phyloP scores from a whole-genome alignment of 1,140 invertebrate species.

The Mya arenaria region DNA sequence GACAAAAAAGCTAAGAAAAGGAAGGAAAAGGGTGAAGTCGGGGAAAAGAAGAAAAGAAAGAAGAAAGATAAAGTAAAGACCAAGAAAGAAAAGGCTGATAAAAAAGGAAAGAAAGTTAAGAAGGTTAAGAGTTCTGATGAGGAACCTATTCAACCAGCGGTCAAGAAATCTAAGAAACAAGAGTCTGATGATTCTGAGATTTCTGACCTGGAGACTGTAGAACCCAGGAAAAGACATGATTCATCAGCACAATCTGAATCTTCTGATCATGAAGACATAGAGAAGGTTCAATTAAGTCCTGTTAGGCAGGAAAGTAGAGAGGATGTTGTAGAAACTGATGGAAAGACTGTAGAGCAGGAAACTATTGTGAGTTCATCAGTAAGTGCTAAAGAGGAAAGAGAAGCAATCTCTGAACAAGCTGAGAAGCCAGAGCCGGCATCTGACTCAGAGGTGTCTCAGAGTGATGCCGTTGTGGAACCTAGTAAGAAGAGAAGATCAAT shows the following conservation, averaged over 20 bases:
- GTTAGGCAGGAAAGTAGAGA: not conserved
- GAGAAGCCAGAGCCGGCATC: not conserved
- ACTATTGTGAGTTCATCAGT: not conserved
- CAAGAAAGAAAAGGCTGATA: conserved; percentile 46
- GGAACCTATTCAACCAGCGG: conserved; percentile 1
- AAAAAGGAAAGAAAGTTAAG: conserved; percentile 25
- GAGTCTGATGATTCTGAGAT: conserved; percentile 34
- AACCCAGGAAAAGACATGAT: not conserved
- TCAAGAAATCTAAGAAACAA: conserved; percentile 28
- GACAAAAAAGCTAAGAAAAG: conserved; percentile 41
- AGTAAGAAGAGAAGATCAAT: conserved; percentile 32
- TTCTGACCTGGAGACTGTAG: conserved; percentile 24
- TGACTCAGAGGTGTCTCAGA: not conserved
- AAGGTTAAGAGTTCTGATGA: conserved; percentile 26
- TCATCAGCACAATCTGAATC: conserved; percentile 27
- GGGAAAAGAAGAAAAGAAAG: conserved; percentile 50
- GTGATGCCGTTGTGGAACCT: not conserved
- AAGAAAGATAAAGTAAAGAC: conserved; percentile 43
- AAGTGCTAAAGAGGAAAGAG: not conserved
- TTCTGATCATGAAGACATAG: conserved; percentile 26
- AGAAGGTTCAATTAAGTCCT: not conserved
- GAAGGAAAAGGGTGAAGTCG: conserved; percentile 42
- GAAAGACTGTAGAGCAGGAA: not conserved
- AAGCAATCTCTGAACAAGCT: not conserved
- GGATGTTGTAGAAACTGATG: not conserved